Percentiles rank a stretch among this genome's conserved stretches.
phyloP scores from a whole-genome alignment of 2,888 invertebrate genomes.

The Eupithecia inturbata region DNA sequence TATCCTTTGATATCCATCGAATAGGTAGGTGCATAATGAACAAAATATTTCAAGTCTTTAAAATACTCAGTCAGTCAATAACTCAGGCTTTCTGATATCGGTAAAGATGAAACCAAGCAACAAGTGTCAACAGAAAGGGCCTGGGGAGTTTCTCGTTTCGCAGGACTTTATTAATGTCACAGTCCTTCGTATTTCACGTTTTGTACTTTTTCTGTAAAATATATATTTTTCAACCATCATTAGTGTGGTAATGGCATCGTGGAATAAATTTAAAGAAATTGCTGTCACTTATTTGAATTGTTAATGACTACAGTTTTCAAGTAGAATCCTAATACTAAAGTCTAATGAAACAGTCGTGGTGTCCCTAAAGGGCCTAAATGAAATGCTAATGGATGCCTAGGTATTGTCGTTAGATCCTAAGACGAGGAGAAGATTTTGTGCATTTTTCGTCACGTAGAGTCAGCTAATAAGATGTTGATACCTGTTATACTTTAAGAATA shows the following conservation, averaged over 20 bases:
- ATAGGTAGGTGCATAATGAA: not conserved
- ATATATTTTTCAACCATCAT: conserved; percentile 40
- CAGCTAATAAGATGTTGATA: too few species aligned
- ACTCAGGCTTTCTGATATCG: conserved; percentile 9
- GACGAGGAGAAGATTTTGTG: too few species aligned
- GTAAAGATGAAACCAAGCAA: conserved; percentile 57
- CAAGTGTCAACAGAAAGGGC: conserved; percentile 64
- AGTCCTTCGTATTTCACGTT: conserved; percentile 47
- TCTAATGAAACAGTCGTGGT: not conserved
- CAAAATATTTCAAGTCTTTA: not conserved
- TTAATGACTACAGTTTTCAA: conserved; percentile 10
- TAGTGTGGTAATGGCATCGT: conserved; percentile 36
- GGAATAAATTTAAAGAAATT: conserved; percentile 25
- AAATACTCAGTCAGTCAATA: not conserved
- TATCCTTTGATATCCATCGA: not conserved
- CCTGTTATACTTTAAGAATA: too few species aligned
- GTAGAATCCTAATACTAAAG: not conserved
- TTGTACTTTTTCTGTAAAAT: conserved; percentile 33
- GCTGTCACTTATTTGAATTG: conserved; percentile 16
- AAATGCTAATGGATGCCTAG: too few species aligned
- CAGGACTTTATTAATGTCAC: conserved; percentile 58
- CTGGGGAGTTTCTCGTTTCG: conserved; percentile 48
- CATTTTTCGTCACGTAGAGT: too few species aligned
- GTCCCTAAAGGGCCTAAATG: too few species aligned
- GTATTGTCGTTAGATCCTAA: not conserved